Conservation (phyloP, 2,888 invertebrate genomes). For the Cremastinae sp. region DNA sequence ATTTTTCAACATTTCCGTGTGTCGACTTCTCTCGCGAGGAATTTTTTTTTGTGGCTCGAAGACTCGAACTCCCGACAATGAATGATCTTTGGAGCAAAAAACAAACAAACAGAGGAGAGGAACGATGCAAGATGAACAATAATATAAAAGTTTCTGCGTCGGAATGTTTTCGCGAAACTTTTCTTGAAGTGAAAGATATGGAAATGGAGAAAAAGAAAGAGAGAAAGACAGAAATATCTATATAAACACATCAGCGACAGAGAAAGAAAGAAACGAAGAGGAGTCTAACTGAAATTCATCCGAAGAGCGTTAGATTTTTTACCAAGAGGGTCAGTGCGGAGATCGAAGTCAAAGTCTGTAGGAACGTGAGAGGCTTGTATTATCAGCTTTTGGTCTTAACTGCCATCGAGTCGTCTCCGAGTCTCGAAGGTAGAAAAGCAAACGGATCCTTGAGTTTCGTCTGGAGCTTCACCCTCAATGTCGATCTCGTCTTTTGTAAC, state of each 20-base stretch:
- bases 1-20: too few relatives aligned
- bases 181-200: constrained; percentile 27
- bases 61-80: too few relatives aligned
- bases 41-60: too few relatives aligned
- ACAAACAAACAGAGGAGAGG: too few relatives aligned
- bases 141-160: neutral
- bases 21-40: too few relatives aligned
- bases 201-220: neutral
- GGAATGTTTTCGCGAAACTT: neutral
- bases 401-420: constrained; percentile 35
- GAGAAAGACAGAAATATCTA: neutral
- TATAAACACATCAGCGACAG: constrained; percentile 23
- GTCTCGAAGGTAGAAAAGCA: constrained; percentile 35
- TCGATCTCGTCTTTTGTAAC: constrained; percentile 19
- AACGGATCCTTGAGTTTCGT: constrained; percentile 38
- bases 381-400: constrained; percentile 37
- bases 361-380: constrained; percentile 50
- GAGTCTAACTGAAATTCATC: constrained; percentile 31
- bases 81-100: too few relatives aligned
- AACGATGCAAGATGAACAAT: too few relatives aligned
- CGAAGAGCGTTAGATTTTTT: constrained; percentile 18
- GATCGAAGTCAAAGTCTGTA: neutral
- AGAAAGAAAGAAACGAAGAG: constrained; percentile 8
- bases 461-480: constrained; percentile 48
- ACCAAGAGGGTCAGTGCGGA: constrained; percentile 10